Conservation (phyloP, 2,888 invertebrate genomes). For the Agriotes lineatus region DNA sequence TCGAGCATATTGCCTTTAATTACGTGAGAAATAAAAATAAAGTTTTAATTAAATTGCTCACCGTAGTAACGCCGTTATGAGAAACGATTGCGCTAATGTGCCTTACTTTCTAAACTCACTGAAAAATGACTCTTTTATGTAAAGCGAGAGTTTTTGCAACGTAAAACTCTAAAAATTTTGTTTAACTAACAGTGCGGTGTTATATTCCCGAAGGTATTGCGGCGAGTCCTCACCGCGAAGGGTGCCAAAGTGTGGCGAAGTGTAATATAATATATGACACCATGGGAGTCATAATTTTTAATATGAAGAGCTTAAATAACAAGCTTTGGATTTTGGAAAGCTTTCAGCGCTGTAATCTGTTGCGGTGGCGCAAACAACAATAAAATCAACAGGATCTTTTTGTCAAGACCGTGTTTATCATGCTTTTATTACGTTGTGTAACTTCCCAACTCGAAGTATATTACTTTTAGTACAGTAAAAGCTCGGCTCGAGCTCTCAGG, state of each 20-base stretch:
- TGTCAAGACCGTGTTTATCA: slow-evolving; percentile 29
- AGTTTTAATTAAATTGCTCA: no score
- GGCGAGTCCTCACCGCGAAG: slow-evolving; percentile 27
- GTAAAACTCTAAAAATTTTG: slow-evolving; percentile 16
- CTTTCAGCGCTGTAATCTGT: slow-evolving; percentile 32
- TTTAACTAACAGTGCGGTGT: slow-evolving; percentile 16
- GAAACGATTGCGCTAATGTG: no score
- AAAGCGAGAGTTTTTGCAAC: background rate
- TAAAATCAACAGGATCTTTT: slow-evolving; percentile 34
- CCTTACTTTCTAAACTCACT: no score
- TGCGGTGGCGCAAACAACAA: slow-evolving; percentile 26
- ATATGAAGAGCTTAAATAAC: slow-evolving; percentile 42
- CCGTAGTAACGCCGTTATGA: no score
- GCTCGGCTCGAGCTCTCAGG: slow-evolving; percentile 10
- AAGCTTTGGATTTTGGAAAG: slow-evolving; percentile 39
- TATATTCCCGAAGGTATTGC: slow-evolving; percentile 31
- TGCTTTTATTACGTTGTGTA: slow-evolving; percentile 36
- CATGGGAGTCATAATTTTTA: slow-evolving; percentile 42
- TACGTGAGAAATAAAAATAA: no score
- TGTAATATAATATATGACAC: slow-evolving; percentile 43
- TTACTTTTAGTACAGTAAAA: slow-evolving; percentile 27
- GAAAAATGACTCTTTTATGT: background rate
- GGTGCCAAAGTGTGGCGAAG: slow-evolving; percentile 41
- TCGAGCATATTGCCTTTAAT: no score
- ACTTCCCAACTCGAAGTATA: slow-evolving; percentile 29